A percentile compares a stretch with the other conserved stretches of the same genome.
phyloP scores from a whole-genome alignment of 2,113 vertebrate genomes.

The Etheostoma spectabile region DNA sequence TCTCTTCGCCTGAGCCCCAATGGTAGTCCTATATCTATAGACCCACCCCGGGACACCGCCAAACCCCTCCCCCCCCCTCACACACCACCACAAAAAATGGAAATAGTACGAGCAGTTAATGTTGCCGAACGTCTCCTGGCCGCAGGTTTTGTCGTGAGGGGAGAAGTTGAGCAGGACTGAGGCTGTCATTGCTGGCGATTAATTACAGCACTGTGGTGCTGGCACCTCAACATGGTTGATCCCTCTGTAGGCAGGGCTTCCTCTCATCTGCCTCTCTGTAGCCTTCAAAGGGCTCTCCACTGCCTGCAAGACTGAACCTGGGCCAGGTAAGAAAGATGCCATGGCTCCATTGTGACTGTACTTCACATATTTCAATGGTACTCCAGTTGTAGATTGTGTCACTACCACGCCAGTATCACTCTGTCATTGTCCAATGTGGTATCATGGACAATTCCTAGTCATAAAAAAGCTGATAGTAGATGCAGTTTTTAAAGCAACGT shows the following conservation, averaged over 20 bases:
- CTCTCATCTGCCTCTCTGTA: slow-evolving; percentile 85
- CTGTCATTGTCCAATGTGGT: slow-evolving; percentile 13
- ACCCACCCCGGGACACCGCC: slow-evolving; percentile 79
- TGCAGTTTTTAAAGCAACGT: background rate
- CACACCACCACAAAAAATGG: slow-evolving; percentile 67
- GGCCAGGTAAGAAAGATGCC: slow-evolving; percentile 70
- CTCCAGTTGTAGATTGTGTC: slow-evolving; percentile 53
- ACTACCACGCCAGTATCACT: slow-evolving; percentile 42
- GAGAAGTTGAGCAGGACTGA: slow-evolving; percentile 90
- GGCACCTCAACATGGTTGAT: slow-evolving; percentile 86
- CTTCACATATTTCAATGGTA: slow-evolving; percentile 70
- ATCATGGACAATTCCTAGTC: slow-evolving; percentile 1
- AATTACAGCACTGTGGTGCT: slow-evolving; percentile 89
- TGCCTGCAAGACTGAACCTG: slow-evolving; percentile 71
- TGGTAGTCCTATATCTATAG: slow-evolving; percentile 67
- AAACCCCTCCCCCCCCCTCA: background rate
- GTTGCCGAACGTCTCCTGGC: slow-evolving; percentile 94
- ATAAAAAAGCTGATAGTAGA: slow-evolving; percentile 8
- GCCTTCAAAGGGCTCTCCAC: slow-evolving; percentile 87
- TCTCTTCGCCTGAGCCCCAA: slow-evolving; percentile 86
- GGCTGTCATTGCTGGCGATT: slow-evolving; percentile 90
- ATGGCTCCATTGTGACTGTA: slow-evolving; percentile 62
- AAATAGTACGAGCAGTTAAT: slow-evolving; percentile 91
- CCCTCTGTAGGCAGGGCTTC: slow-evolving; percentile 78
- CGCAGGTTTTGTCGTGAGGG: slow-evolving; percentile 91